These are phyloP conservation scores for Malacosoma neustria DNA, from an alignment of 2,888 invertebrate species.

Conservation along the genomic window DNA sequence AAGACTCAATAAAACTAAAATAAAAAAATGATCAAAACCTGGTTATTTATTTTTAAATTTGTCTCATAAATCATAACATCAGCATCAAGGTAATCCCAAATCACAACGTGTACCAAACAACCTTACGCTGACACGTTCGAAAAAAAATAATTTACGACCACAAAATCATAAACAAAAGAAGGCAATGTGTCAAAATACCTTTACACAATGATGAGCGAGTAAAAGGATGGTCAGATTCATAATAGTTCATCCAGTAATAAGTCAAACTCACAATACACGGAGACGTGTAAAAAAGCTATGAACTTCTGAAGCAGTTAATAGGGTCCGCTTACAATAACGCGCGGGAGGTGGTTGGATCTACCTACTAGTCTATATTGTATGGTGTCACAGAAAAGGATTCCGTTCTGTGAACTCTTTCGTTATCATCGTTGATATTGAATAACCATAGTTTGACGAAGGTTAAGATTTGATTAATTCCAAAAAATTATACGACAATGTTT, in stretches of 20 bases:
- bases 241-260: constrained; percentile 39
- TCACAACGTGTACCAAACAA: constrained; percentile 40
- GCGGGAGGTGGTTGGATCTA: constrained; percentile 46
- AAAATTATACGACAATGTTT: no score
- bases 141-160: constrained; percentile 59
- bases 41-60: constrained; percentile 21
- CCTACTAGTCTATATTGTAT: constrained; percentile 51
- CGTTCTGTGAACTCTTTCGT: constrained; percentile 15
- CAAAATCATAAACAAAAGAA: constrained; percentile 52
- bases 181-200: constrained; percentile 70
- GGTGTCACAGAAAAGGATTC: constrained; percentile 43
- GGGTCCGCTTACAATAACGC: constrained; percentile 38
- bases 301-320: constrained; percentile 73
- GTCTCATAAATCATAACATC: constrained; percentile 54
- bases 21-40: no score
- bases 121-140: constrained; percentile 20
- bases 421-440: constrained; percentile 4
- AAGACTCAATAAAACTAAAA: no score
- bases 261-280: constrained; percentile 34
- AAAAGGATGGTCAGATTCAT: constrained; percentile 32
- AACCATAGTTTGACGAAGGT: constrained; percentile 18
- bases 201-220: constrained; percentile 48
- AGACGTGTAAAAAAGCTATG: constrained; percentile 53
- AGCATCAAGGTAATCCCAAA: constrained; percentile 45
- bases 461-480: constrained; percentile 15